A percentile compares a stretch with the other conserved stretches of the same genome.
phyloP scores from a whole-genome alignment of 2,113 vertebrate species.

The Acrocephalus kingi region DNA sequence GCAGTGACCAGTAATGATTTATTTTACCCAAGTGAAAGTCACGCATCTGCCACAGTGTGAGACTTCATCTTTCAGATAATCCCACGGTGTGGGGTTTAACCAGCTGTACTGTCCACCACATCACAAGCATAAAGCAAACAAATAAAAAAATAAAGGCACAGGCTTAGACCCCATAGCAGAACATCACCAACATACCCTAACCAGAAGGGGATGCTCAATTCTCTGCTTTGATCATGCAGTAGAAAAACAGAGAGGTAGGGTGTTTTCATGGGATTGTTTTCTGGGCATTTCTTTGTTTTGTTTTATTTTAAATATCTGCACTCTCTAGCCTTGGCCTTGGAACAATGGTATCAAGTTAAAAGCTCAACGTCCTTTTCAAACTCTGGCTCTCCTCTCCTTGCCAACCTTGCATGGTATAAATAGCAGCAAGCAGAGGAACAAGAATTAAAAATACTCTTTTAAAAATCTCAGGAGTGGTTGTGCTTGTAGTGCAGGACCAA shows the following conservation, averaged over 20 bases:
- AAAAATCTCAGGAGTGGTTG: neutral
- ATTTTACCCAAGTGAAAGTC: neutral
- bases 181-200: neutral
- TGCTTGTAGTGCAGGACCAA: neutral
- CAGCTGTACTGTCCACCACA: neutral
- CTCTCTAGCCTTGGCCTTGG: neutral
- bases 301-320: neutral
- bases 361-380: neutral
- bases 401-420: constrained; percentile 21
- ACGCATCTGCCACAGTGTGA: neutral
- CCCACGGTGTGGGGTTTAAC: neutral
- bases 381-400: neutral
- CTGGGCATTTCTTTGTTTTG: neutral
- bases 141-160: neutral
- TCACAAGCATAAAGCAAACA: neutral
- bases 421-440: neutral
- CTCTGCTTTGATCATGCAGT: neutral
- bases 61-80: neutral
- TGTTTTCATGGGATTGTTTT: neutral
- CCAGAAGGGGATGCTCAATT: neutral
- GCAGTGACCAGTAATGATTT: accelerated
- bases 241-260: accelerated
- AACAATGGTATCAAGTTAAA: constrained; percentile 34
- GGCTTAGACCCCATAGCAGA: neutral
- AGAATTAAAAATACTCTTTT: neutral